Conservation (phyloP, 2,113 vertebrate species). For the Gallinago undulata region DNA sequence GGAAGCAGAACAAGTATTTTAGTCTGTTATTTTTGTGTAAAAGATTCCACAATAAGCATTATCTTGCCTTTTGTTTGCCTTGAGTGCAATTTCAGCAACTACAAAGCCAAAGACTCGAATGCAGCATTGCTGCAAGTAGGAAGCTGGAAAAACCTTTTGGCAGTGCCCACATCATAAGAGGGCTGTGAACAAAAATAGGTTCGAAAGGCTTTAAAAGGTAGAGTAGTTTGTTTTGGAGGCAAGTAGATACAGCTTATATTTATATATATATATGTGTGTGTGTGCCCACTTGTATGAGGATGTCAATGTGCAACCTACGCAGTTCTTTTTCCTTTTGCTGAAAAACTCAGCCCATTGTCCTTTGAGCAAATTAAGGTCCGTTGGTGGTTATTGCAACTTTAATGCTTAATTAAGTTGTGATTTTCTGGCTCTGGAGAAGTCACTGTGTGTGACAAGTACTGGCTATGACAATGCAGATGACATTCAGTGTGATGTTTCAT, state of each 20-base stretch:
- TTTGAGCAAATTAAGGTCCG: not conserved
- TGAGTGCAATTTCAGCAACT: not conserved
- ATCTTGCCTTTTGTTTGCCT: not conserved
- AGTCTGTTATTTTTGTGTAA: constrained; percentile 7
- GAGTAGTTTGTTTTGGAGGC: not conserved
- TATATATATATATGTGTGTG: not conserved
- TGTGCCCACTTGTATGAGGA: not conserved
- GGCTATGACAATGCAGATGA: not conserved
- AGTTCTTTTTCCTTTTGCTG: not conserved
- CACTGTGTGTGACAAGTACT: not conserved
- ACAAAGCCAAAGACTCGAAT: not conserved
- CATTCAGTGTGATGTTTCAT: accelerated
- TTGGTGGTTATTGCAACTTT: not conserved
- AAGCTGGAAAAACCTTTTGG: not conserved
- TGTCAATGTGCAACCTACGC: not conserved
- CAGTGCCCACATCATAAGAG: not conserved
- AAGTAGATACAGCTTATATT: not conserved
- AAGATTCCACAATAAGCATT: not conserved
- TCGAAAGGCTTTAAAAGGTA: not conserved
- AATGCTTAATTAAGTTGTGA: not conserved
- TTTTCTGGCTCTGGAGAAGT: not conserved
- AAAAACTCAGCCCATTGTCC: not conserved
- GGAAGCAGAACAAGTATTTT: constrained; percentile 33
- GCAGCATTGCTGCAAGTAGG: not conserved
- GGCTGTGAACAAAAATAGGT: not conserved